Evolutionary conservation across 2,888 invertebrate genomes (phyloP).

Genomic region (Cephus nigrinus): DNA sequence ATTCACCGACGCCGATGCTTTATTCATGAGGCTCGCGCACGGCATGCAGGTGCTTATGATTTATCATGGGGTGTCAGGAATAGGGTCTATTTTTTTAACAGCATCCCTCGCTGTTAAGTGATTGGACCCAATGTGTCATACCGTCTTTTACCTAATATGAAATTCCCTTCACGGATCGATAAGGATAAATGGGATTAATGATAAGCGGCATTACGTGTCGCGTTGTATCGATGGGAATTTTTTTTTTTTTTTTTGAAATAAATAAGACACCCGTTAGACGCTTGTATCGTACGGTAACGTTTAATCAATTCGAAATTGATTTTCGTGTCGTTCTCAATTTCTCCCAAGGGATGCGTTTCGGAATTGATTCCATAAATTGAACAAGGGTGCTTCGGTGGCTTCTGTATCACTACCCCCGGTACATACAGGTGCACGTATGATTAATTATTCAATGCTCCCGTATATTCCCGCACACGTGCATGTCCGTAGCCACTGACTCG

Average conservation of each 20-base stretch:
- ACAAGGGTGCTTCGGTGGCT: background rate
- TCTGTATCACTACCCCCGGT: background rate
- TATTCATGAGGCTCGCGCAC: conserved; percentile 12
- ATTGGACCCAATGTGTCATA: background rate
- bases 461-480: background rate
- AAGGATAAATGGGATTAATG: background rate
- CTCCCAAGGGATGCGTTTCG: background rate
- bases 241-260: background rate
- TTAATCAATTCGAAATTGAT: background rate
- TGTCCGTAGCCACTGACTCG: background rate
- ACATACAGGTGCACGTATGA: background rate
- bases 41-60: conserved; percentile 16
- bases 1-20: conserved; percentile 6
- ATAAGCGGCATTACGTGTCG: background rate
- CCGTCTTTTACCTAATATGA: background rate
- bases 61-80: conserved; percentile 4
- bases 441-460: background rate
- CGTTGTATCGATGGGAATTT: background rate
- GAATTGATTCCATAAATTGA: background rate
- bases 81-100: background rate
- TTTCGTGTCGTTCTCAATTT: background rate
- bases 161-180: background rate
- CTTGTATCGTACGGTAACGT: background rate
- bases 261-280: background rate
- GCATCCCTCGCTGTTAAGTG: background rate